Percentiles rank a stretch among this genome's conserved stretches.
phyloP scores from a whole-genome alignment of 2,797 vertebrate species.

The Macroramphosus scolopax region DNA sequence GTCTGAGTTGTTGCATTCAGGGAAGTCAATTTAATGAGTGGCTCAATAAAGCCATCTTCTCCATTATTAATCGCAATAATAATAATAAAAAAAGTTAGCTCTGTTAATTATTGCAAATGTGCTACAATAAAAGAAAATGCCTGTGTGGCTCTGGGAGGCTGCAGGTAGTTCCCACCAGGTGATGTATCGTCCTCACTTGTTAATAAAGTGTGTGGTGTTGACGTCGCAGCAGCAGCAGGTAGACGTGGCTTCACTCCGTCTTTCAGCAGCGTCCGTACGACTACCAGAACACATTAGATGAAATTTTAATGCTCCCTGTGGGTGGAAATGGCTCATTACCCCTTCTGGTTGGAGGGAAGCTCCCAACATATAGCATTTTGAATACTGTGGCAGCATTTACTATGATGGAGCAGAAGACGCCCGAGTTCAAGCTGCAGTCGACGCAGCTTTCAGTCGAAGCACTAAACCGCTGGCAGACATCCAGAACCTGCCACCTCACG shows the following conservation, averaged over 20 bases:
- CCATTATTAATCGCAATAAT: conserved; percentile 71
- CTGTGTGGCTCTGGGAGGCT: conserved; percentile 47
- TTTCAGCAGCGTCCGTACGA: conserved; percentile 37
- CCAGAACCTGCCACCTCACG: conserved; percentile 17
- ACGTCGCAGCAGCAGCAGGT: conserved; percentile 35
- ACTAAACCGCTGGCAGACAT: background rate
- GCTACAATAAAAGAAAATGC: conserved; percentile 64
- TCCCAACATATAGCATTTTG: conserved; percentile 25
- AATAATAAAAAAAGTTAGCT: conserved; percentile 67
- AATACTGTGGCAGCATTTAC: conserved; percentile 17
- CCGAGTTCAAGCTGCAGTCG: conserved; percentile 18
- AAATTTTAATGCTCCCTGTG: conserved; percentile 59
- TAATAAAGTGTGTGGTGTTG: conserved; percentile 32
- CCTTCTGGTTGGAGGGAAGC: conserved; percentile 37
- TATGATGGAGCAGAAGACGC: conserved; percentile 12
- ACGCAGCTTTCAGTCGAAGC: conserved; percentile 12
- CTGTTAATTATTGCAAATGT: conserved; percentile 71
- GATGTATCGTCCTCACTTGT: conserved; percentile 44
- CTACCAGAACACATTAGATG: conserved; percentile 59
- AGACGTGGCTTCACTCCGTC: conserved; percentile 22
- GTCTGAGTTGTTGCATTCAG: conserved; percentile 49
- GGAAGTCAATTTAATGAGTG: conserved; percentile 63
- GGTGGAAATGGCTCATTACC: conserved; percentile 57
- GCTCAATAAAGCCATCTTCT: conserved; percentile 65
- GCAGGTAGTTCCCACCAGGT: conserved; percentile 33